Conservation (phyloP, 2,113 vertebrate species). For the Malurus melanocephalus region DNA sequence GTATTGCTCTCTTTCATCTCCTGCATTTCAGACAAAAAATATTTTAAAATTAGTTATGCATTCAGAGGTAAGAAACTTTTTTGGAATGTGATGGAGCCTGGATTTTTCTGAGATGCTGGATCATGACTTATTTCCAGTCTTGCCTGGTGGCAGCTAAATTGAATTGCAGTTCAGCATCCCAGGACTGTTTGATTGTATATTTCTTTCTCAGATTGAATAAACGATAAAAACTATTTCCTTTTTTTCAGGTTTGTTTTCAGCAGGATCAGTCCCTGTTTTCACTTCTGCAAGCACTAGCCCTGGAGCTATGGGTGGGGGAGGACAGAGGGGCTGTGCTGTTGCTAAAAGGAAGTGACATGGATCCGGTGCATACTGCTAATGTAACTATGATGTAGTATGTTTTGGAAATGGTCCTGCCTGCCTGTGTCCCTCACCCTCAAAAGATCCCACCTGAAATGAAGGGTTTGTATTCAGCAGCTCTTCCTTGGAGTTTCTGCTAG, state of each 20-base stretch:
- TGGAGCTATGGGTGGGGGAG: neutral
- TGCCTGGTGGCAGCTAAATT: neutral
- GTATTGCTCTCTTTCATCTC: neutral
- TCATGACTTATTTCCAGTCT: neutral
- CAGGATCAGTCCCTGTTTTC: neutral
- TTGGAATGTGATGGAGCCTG: neutral
- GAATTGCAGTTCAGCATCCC: neutral
- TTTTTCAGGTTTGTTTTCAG: neutral
- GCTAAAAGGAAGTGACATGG: neutral
- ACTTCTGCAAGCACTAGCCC: neutral
- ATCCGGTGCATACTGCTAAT: neutral
- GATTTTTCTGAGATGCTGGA: neutral
- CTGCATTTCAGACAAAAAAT: neutral
- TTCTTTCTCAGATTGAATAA: neutral
- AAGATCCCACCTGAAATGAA: neutral
- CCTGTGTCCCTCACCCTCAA: neutral
- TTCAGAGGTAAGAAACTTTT: neutral
- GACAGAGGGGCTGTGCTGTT: neutral
- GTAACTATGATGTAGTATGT: neutral
- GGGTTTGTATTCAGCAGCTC: neutral
- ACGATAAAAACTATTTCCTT: fast-evolving
- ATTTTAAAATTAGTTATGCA: neutral
- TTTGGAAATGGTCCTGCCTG: neutral
- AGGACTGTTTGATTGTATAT: neutral
- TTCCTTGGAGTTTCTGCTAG: neutral